These are phyloP conservation scores for Volucella zonaria DNA, from an alignment of 2,888 invertebrate genomes.

Conservation along the genomic window DNA sequence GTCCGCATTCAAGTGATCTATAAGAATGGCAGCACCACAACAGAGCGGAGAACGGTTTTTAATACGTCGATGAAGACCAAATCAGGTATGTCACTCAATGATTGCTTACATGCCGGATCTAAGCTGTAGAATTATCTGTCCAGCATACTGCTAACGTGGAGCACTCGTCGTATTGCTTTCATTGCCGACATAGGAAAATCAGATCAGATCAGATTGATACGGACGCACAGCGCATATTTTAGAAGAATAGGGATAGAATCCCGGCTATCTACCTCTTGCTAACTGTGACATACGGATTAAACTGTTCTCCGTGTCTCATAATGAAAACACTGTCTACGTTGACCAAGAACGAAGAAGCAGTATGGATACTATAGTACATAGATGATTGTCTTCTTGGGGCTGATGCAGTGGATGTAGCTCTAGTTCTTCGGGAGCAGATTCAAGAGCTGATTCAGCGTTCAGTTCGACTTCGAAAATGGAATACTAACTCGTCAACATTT, in stretches of 20 bases:
- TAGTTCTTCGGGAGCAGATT: constrained; percentile 1
- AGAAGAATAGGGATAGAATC: too few species aligned
- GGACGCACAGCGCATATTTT: constrained; percentile 34
- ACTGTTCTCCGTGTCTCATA: constrained; percentile 52
- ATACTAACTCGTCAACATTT: too few species aligned
- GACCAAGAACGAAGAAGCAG: constrained; percentile 26
- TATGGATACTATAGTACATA: too few species aligned
- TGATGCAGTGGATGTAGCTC: background rate
- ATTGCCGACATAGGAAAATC: constrained; percentile 59
- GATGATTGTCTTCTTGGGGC: background rate
- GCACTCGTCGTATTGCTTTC: constrained; percentile 34
- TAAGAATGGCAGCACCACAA: constrained; percentile 16
- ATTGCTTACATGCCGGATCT: constrained; percentile 54
- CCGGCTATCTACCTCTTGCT: too few species aligned
- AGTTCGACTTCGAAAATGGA: constrained; percentile 34
- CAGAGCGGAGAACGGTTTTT: too few species aligned
- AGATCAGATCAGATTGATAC: constrained; percentile 31
- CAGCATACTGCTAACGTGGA: constrained; percentile 36
- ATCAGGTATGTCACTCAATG: constrained; percentile 46
- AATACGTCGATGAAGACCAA: constrained; percentile 45
- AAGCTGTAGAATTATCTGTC: constrained; percentile 55
- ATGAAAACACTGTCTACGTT: constrained; percentile 56
- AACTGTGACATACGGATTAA: background rate
- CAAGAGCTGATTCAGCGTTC: too few species aligned
- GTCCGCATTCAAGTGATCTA: constrained; percentile 44